Percentiles rank a stretch among this genome's conserved stretches.
Evolutionary conservation across 2,797 vertebrate genomes (phyloP).

Genomic region (Halcyon chelicuti): DNA sequence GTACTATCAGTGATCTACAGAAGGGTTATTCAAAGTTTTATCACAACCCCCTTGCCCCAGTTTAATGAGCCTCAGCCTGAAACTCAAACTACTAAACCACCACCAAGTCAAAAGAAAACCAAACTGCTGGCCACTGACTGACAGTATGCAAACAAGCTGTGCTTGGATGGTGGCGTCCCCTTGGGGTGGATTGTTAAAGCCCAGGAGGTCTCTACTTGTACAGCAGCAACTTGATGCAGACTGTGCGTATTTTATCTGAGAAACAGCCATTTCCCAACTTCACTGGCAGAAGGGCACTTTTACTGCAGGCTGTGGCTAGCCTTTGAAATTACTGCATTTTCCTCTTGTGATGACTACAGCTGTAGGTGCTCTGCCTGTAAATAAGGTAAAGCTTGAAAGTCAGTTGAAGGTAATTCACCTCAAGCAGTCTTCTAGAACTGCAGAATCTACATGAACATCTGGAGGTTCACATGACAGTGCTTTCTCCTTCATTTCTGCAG

Average conservation of each 20-base stretch:
- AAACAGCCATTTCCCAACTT: background rate
- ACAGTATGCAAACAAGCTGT: background rate
- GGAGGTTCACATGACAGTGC: background rate
- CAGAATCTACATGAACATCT: background rate
- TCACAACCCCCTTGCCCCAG: background rate
- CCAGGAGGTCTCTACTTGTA: fast-evolving
- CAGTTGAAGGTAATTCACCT: background rate
- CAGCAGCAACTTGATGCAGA: background rate
- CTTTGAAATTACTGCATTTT: background rate
- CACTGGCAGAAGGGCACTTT: background rate
- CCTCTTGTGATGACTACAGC: background rate
- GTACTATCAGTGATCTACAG: background rate
- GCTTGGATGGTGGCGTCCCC: background rate
- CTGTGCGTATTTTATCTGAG: background rate
- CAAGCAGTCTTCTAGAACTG: background rate
- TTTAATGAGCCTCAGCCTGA: background rate
- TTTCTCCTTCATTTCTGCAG: background rate
- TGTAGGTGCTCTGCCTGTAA: background rate
- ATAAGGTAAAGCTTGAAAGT: slow-evolving; percentile 15
- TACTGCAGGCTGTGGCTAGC: background rate
- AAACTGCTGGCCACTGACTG: background rate
- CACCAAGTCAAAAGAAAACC: background rate
- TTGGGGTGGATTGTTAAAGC: background rate
- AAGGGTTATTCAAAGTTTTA: background rate
- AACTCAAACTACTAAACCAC: background rate